Conservation (phyloP, 2,888 invertebrate species). For the Brachypterus glaber region DNA sequence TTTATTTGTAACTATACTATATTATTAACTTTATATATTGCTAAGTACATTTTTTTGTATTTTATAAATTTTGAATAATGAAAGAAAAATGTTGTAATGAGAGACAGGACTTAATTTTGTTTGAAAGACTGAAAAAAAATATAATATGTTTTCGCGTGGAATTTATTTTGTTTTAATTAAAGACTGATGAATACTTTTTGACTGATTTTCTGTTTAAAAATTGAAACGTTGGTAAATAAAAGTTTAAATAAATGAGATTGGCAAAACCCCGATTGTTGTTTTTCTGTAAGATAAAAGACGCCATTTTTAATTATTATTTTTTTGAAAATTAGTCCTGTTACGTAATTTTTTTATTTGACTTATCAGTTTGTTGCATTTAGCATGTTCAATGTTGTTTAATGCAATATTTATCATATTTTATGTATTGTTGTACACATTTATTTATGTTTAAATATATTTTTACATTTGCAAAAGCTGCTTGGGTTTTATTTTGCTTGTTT, state of each 20-base stretch:
- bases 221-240: constrained; percentile 42
- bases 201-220: constrained; percentile 41
- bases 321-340: constrained; percentile 28
- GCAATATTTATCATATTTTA: constrained; percentile 43
- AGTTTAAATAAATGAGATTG: not conserved
- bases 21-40: constrained; percentile 20
- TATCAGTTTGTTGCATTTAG: constrained; percentile 39
- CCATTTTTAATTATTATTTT: constrained; percentile 7
- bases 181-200: constrained; percentile 38
- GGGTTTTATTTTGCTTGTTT: constrained; percentile 40
- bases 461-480: constrained; percentile 42
- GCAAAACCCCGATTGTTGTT: not conserved
- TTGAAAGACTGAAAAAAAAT: constrained; percentile 30
- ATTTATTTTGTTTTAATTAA: no score
- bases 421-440: constrained; percentile 43
- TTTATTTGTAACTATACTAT: constrained; percentile 15
- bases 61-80: constrained; percentile 22
- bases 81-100: constrained; percentile 28
- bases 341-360: constrained; percentile 26
- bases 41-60: constrained; percentile 22
- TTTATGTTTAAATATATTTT: constrained; percentile 45
- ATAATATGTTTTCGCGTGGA: constrained; percentile 31
- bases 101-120: constrained; percentile 34
- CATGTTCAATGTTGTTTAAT: constrained; percentile 43
- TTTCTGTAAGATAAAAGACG: not conserved